Base-by-base conservation (phyloP, 2,113 vertebrate species). In the Melanocharis versteri region DNA sequence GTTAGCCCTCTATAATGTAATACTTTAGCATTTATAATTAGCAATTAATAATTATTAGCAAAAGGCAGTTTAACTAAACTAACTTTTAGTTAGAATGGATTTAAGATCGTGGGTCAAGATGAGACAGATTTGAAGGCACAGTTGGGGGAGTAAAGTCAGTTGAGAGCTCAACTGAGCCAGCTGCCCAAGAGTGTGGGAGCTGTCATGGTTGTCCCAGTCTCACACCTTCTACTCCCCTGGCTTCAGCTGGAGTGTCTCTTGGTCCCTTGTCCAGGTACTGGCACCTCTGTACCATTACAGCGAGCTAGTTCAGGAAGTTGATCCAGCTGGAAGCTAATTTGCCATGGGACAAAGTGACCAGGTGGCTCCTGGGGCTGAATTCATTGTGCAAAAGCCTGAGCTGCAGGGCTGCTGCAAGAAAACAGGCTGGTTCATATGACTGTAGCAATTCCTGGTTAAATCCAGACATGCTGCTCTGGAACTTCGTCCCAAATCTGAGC, bases 351-450 rank as follows among this genome's bases (percentile, higher is more conserved):
- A 4, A 27, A 87, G 70, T 30, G 37, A 62, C 18, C 8, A 11
- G 15, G 6, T 30, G 17, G 35, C 35, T 87, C 8, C 42, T 4
- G 6, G 39, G 26, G 7, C 23, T 45, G 15, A 35, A 11, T 61
- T 78, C 5, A 13, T 27, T 11, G 3, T 39, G 47, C 11, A 30
- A 10, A 19, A 72, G 10, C 39, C 8, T 0, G 2, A 50, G 37
- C 1, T 12, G 7, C 3, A 5, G 50, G 26, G 23, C 42, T 77
- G 40, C 13, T 11, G 11, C 14, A 51, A 48, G 48, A 37, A 60
- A 72, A 64, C 13, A 83, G 37, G 24, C 21, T 27, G 6, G 19
- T 50, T 69, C 27, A 28, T n/a, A 7, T 33, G 78, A 28, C 33
- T 62, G 13, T 27, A 40, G 18, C n/a, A 61, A 16, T 65, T 73